Base-by-base conservation (phyloP, 1,140 invertebrate species). In the Drosophila ananassae region DNA sequence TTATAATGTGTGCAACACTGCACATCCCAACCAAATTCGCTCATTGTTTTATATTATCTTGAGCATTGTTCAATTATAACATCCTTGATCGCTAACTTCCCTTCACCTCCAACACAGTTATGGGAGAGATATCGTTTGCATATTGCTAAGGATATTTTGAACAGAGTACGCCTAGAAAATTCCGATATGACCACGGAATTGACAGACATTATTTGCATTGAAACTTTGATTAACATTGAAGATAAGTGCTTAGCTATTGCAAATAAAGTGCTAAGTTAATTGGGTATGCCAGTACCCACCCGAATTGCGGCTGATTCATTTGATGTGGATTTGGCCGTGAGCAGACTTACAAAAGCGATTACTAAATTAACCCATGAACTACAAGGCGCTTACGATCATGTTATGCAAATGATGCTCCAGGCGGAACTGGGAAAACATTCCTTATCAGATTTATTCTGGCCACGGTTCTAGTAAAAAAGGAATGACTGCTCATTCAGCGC, bases 81-180 rank as follows among this genome's bases (percentile, higher is more conserved):
- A n/a, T n/a, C n/a, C n/a, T 41, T 41, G 37, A 41, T 12, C 2
- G 12, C 37, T 41, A 4, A 12, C n/a, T 41, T 13, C n/a, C 37
- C 37, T n/a, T 41, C 37, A 41, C 13, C 12, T n/a, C 37, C 37
- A n/a, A 41, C n/a, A 41, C n/a, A 41, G 12, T 41, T 41, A 41
- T 41, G 37, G 37, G 37, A 41, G 6, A 13, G 37, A 5, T 4
- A n/a, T 2, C 10, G 10, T n/a, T 41, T 8, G 30, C 30, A 32
- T 32, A 32, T 32, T 7, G 30, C 9, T 9, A 6, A 28, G 25
- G 30, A 32, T 32, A 32, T 32, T 32, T 32, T 32, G 30, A 7
- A 32, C 7, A 10, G 30, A 32, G 8, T 32, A 32, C 9, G 30
- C 7, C 30, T 8, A 32, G 9, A 32, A 32, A 9, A 32, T 32